Conservation (phyloP, 2,113 vertebrate genomes). For the Trematocara zebra region DNA sequence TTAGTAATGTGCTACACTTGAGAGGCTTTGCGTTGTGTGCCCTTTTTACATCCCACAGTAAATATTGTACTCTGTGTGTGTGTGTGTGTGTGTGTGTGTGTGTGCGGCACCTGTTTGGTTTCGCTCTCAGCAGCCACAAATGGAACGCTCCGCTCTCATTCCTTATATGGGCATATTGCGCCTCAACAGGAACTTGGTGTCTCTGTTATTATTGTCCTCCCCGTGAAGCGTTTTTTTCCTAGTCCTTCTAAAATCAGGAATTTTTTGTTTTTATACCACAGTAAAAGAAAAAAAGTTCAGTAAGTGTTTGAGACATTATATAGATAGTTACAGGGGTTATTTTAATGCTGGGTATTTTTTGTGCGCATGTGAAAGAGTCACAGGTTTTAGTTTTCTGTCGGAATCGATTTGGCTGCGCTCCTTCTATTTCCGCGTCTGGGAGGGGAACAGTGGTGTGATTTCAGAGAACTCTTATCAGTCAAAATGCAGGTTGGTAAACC, state of each 20-base stretch:
- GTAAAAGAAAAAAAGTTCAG: background rate
- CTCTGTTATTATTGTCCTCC: conserved; percentile 57
- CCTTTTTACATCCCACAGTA: background rate
- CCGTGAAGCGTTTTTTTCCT: background rate
- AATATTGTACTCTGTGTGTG: background rate
- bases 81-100: background rate
- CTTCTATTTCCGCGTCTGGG: conserved; percentile 51
- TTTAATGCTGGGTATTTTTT: accelerated
- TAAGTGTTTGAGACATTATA: accelerated
- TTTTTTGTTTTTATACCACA: accelerated
- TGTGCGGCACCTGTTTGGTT: conserved; percentile 40
- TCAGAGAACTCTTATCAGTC: background rate
- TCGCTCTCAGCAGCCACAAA: background rate
- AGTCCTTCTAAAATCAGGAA: background rate
- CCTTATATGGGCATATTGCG: conserved; percentile 64
- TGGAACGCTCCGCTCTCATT: conserved; percentile 38
- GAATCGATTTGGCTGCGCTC: conserved; percentile 8
- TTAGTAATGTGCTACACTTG: background rate
- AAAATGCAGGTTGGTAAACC: conserved; percentile 71
- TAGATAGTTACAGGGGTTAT: background rate
- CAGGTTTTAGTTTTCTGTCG: conserved; percentile 15
- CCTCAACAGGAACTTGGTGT: conserved; percentile 53
- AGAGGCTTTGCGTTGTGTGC: background rate
- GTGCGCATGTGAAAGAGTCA: accelerated
- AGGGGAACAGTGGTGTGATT: conserved; percentile 42